These are phyloP conservation scores for Ochropleura leucogaster DNA, from an alignment of 2,888 invertebrate species.

Conservation along the genomic window DNA sequence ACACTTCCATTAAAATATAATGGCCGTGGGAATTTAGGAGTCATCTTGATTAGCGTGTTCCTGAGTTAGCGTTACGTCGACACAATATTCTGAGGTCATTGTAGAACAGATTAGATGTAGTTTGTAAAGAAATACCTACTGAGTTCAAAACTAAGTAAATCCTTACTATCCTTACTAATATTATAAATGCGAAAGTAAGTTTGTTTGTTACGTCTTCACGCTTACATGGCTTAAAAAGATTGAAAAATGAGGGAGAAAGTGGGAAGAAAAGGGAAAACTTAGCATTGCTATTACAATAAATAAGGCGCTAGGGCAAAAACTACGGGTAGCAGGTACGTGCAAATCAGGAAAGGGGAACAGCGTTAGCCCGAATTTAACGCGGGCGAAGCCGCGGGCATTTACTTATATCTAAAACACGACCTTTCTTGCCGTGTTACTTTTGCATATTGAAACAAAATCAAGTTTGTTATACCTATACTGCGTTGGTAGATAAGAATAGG, in stretches of 20 bases:
- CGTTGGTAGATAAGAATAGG: conserved; percentile 9
- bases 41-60: conserved; percentile 39
- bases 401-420: not conserved
- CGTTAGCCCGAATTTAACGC: no score
- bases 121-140: not conserved
- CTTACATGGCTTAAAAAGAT: no score
- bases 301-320: no score
- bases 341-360: no score
- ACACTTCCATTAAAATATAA: conserved; percentile 54
- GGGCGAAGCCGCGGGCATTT: no score
- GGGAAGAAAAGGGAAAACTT: no score
- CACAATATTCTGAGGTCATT: conserved; percentile 4
- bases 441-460: not conserved
- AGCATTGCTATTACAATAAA: no score
- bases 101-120: conserved; percentile 11
- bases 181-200: no score
- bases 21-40: conserved; percentile 59
- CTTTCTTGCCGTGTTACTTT: not conserved
- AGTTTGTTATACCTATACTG: not conserved
- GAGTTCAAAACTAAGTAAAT: not conserved
- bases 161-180: not conserved
- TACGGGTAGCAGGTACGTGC: no score
- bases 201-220: no score
- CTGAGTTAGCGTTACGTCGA: conserved; percentile 8
- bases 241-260: no score